A percentile compares a stretch with the other conserved stretches of the same genome.
These are phyloP conservation scores for Trissolcus basalis DNA, from an alignment of 1,140 invertebrate species.

Conservation along the genomic window DNA sequence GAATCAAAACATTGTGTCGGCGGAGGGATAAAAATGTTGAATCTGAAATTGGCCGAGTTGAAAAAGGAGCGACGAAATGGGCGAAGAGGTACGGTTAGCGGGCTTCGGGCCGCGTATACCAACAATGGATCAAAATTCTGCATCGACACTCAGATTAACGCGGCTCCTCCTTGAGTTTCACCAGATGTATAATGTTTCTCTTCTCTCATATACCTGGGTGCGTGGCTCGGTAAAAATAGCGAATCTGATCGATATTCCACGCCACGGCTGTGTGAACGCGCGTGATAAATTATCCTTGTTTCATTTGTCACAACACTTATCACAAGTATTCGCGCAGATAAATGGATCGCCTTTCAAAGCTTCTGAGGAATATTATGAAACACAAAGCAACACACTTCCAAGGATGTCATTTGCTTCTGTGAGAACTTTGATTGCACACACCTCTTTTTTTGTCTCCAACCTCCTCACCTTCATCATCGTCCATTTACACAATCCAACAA, in stretches of 20 bases:
- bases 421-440: neutral
- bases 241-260: conserved; percentile 15
- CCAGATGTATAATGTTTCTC: conserved; percentile 14
- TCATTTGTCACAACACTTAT: conserved; percentile 1
- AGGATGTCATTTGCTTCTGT: neutral
- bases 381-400: neutral
- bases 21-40: neutral
- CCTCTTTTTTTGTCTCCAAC: too few relatives aligned
- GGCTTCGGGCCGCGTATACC: neutral
- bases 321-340: neutral
- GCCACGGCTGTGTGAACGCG: neutral
- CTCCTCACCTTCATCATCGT: too few relatives aligned
- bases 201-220: too few relatives aligned
- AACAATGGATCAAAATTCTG: conserved; percentile 21
- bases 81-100: neutral
- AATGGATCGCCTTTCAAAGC: neutral
- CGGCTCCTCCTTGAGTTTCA: conserved; percentile 10
- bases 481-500: too few relatives aligned
- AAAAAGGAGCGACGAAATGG: neutral
- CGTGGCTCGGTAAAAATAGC: conserved; percentile 14
- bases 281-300: conserved; percentile 15
- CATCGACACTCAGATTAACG: conserved; percentile 6
- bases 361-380: conserved; percentile 2
- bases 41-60: conserved; percentile 4
- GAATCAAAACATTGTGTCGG: neutral